Evolutionary conservation across 2,888 invertebrate species (phyloP), one percentile per base, ranked within the genome.

Genomic region (Rhamphomyia laevipes): DNA sequence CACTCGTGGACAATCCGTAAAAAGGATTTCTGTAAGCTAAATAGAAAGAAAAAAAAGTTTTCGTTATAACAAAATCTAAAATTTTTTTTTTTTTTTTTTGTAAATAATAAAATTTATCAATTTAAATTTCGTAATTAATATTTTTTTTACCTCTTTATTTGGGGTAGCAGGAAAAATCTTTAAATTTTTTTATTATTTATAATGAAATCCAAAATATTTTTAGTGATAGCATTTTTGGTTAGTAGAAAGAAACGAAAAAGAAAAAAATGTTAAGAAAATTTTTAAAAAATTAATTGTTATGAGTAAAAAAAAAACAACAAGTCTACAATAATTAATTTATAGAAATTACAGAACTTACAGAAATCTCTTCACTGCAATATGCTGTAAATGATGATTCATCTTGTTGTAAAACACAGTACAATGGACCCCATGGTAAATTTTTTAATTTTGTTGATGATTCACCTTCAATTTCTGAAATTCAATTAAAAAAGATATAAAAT

Each of bases 331-430:
- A 35, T 11, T 38, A 1, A 1, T 40, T 44, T 13, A 31, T 18
- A 38, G n/a, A n/a, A 21, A 27, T 43, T 38, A 4, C 38, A 23
- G 3, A 53, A 75, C 80, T 78, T 63, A 82, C 81, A 67, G 80
- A 79, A 72, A 84, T 78, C 68, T 84, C 82, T 67, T 84, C 84
- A 61, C 79, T 80, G 58, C 81, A 74, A 67, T 83, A 82, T 51
- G 81, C 79, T 17, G 82, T 82, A 60, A 84, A 77, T 43, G 80
- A 80, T 63, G 80, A 78, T 60, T 82, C 81, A 63, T 82, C 81
- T 66, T 82, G 82, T 49, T 81, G 74, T 49, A 84, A 73, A 30
- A 84, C 82, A 67, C 83, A 83, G 68, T 82, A 84, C 63, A 76
- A 77, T 18, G 84, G 83, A 59, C 82, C 80, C 84, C 84, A 84